Percentiles rank a stretch among this genome's conserved stretches.
phyloP scores from a whole-genome alignment of 2,113 vertebrate genomes.

The Dunckerocampus dactyliophorus region DNA sequence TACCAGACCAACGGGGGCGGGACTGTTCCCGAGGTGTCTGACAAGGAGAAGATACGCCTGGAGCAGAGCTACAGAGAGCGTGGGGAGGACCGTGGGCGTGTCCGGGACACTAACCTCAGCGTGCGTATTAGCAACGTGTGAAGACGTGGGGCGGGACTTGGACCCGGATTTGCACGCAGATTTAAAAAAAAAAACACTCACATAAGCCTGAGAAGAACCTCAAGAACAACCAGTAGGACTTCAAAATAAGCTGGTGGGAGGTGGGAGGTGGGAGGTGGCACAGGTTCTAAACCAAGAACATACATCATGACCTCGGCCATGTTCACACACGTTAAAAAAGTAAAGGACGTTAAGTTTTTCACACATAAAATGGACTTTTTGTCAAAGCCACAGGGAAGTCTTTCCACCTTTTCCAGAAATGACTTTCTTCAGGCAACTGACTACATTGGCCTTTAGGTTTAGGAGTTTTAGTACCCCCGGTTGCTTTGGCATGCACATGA shows the following conservation, averaged over 20 bases:
- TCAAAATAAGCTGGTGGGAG: too few species aligned
- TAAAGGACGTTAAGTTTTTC: too few species aligned
- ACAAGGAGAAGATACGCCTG: slow-evolving; percentile 83
- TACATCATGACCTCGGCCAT: too few species aligned
- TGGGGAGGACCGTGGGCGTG: slow-evolving; percentile 59
- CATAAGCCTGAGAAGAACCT: neutral
- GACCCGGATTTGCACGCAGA: too few species aligned
- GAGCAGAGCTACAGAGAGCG: slow-evolving; percentile 79
- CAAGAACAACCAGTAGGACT: neutral
- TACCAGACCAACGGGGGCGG: slow-evolving; percentile 59
- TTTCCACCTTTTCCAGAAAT: too few species aligned
- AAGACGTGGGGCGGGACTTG: neutral
- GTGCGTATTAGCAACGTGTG: slow-evolving; percentile 92
- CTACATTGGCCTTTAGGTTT: neutral
- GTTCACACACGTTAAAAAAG: too few species aligned
- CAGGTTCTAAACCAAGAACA: too few species aligned
- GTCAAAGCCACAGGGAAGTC: too few species aligned
- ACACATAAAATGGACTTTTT: too few species aligned
- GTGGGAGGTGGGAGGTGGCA: too few species aligned
- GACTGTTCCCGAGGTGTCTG: slow-evolving; percentile 51
- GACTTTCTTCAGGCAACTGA: too few species aligned
- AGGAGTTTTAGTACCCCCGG: neutral
- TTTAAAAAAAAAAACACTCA: neutral
- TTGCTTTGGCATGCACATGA: neutral
- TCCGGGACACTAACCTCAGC: slow-evolving; percentile 77